Evolutionary conservation across 2,888 invertebrate species (phyloP).

Genomic region (Calliopum simillimum): DNA sequence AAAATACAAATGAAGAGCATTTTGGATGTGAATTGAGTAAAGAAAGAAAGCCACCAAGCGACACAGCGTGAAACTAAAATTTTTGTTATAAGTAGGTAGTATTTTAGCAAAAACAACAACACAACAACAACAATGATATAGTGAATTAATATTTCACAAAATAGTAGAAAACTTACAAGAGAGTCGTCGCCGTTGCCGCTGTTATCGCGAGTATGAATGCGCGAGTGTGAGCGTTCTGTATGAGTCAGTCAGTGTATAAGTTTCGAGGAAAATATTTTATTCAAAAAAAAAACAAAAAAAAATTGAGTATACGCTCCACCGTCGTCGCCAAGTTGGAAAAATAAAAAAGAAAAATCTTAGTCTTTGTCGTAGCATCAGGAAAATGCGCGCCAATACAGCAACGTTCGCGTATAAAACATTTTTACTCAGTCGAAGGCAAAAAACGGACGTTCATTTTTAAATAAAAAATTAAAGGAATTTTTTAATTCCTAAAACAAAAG

Average conservation of each 20-base stretch:
- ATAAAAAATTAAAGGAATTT: no score
- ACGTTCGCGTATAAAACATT: no score
- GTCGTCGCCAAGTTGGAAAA: slow-evolving; percentile 9
- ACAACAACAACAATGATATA: slow-evolving; percentile 24
- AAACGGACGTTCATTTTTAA: no score
- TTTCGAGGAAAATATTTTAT: no score
- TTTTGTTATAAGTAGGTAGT: not conserved
- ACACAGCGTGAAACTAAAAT: slow-evolving; percentile 18
- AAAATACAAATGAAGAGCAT: not conserved
- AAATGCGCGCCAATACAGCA: not conserved
- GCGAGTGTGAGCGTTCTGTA: no score
- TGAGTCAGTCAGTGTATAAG: no score
- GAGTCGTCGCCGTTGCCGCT: not conserved
- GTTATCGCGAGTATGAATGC: no score
- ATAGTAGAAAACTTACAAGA: not conserved
- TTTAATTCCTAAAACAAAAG: no score
- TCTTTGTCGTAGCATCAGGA: slow-evolving; percentile 6
- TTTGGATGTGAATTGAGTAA: not conserved
- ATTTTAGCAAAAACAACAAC: slow-evolving; percentile 13
- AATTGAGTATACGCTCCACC: slow-evolving; percentile 6
- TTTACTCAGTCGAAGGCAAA: no score
- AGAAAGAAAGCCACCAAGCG: not conserved
- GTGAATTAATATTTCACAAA: slow-evolving; percentile 22
- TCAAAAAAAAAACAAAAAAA: no score
- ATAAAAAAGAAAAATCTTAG: slow-evolving; percentile 10